A percentile compares a stretch with the other conserved stretches of the same genome.
Conservation (phyloP, 2,797 vertebrate genomes). For the Eulemur rubriventer region DNA sequence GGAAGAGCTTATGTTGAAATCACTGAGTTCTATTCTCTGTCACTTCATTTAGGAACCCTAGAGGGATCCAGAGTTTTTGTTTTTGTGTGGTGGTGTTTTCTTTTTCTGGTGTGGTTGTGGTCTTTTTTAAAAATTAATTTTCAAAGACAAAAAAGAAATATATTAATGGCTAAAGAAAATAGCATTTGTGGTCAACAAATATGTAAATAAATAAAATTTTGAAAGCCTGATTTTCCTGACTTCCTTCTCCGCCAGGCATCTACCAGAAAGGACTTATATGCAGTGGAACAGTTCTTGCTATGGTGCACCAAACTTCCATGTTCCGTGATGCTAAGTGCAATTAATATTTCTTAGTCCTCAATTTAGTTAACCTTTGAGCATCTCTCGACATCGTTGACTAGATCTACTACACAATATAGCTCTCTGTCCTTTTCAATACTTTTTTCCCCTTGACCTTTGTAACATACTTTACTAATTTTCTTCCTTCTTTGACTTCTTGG, state of each 20-base stretch:
- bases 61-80: rapidly evolving
- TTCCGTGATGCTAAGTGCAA: not conserved
- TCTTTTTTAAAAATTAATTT: not conserved
- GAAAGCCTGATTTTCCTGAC: not conserved
- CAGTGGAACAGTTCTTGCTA: not conserved
- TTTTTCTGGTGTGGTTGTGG: not conserved
- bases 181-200: not conserved
- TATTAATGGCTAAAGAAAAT: not conserved
- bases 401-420: not conserved
- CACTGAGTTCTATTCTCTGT: not conserved
- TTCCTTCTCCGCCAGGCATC: not conserved
- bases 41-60: not conserved
- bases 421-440: not conserved
- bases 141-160: not conserved
- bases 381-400: not conserved
- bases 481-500: not conserved
- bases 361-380: not conserved
- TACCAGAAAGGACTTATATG: not conserved
- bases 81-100: not conserved
- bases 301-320: not conserved
- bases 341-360: not conserved
- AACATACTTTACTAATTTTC: not conserved
- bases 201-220: not conserved
- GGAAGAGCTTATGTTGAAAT: not conserved
- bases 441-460: not conserved